These are phyloP conservation scores for Busseola fusca DNA, from an alignment of 2,888 invertebrate species.

Conservation along the genomic window DNA sequence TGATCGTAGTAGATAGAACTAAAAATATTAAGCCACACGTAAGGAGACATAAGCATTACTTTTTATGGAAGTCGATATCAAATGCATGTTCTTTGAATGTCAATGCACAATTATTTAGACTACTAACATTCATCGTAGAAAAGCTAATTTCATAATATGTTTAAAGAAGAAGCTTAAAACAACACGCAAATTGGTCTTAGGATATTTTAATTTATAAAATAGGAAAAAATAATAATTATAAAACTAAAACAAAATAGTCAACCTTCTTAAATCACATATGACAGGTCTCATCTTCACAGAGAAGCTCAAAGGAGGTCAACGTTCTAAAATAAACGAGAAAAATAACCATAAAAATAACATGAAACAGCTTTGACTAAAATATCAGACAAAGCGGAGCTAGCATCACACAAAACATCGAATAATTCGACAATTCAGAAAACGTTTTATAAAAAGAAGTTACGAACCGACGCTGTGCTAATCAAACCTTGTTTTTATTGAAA, in stretches of 20 bases:
- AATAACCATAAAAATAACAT: slow-evolving; percentile 36
- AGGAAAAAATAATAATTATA: not conserved
- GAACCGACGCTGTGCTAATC: slow-evolving; percentile 27
- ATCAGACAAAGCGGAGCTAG: slow-evolving; percentile 53
- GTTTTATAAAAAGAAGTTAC: slow-evolving; percentile 14
- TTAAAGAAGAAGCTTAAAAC: slow-evolving; percentile 35
- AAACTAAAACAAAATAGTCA: slow-evolving; percentile 11
- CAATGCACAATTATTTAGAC: slow-evolving; percentile 21
- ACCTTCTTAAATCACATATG: slow-evolving; percentile 12
- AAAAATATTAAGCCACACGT: slow-evolving; percentile 15
- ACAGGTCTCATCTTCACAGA: slow-evolving; percentile 12
- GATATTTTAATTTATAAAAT: not conserved
- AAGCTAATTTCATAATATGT: slow-evolving; percentile 48
- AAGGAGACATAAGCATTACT: slow-evolving; percentile 1
- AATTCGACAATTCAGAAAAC: slow-evolving; percentile 8
- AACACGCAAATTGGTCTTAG: slow-evolving; percentile 2
- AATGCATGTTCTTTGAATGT: slow-evolving; percentile 27
- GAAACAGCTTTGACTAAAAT: slow-evolving; percentile 37
- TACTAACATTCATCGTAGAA: slow-evolving; percentile 44
- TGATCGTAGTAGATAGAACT: slow-evolving; percentile 16
- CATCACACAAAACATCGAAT: slow-evolving; percentile 59
- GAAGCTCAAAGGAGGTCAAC: slow-evolving; percentile 52
- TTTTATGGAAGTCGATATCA: slow-evolving; percentile 13
- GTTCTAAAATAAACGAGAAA: slow-evolving; percentile 54
- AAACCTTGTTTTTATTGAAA: slow-evolving; percentile 39